Evolutionary conservation across 2,113 vertebrate genomes (phyloP).

Genomic region (Erythrocercus mccallii): DNA sequence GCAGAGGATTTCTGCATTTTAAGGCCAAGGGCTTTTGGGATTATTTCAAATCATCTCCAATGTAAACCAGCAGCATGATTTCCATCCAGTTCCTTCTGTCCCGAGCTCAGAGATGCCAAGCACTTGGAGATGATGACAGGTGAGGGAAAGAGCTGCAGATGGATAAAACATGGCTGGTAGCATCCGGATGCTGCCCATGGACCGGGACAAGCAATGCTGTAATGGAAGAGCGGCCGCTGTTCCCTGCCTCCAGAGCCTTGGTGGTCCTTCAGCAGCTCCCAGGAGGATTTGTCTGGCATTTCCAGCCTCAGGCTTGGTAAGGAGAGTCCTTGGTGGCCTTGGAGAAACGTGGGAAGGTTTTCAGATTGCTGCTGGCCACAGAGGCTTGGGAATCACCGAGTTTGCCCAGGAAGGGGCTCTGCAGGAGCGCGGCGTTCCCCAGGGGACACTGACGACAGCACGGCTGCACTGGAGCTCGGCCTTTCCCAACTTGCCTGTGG

Average conservation of each 20-base stretch:
- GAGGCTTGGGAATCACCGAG: neutral
- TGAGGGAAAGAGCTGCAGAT: constrained; percentile 17
- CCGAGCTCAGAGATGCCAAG: neutral
- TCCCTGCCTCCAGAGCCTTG: neutral
- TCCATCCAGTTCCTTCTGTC: neutral
- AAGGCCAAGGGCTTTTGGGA: neutral
- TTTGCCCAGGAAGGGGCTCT: neutral
- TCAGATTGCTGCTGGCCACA: neutral
- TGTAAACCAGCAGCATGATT: neutral
- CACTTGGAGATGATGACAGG: constrained; percentile 47
- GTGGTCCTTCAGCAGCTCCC: constrained; percentile 12
- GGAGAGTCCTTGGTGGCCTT: neutral
- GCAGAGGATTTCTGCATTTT: neutral
- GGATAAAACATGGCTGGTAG: neutral
- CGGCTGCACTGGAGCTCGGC: neutral
- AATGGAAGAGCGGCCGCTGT: neutral
- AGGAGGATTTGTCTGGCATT: neutral
- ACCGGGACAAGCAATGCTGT: neutral
- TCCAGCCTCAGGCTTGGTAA: neutral
- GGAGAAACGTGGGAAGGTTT: neutral
- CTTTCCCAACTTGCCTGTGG: neutral
- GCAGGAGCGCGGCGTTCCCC: neutral
- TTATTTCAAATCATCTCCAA: constrained; percentile 42
- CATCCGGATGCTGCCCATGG: neutral
- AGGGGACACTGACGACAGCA: neutral